These are phyloP conservation scores for Rhinoraja longicauda DNA, from an alignment of 2,797 vertebrate species.

Conservation along the genomic window DNA sequence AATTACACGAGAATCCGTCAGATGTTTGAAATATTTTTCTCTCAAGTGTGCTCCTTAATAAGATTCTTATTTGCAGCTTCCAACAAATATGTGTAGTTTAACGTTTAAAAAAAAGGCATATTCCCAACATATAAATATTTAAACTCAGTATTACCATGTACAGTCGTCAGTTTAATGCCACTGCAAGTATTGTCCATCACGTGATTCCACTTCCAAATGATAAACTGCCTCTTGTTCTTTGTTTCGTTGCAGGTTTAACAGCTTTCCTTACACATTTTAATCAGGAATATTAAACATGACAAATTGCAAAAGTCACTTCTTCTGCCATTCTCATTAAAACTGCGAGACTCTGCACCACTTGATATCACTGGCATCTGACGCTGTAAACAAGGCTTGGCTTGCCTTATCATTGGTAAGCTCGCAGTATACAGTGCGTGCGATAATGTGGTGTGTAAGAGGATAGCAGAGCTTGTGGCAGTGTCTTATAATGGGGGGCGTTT, in stretches of 20 bases:
- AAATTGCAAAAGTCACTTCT: constrained; percentile 16
- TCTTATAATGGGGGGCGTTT: background rate
- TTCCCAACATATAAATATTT: background rate
- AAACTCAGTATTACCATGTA: background rate
- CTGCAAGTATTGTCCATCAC: background rate
- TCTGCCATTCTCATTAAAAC: background rate
- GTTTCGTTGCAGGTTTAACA: background rate
- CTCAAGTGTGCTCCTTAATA: background rate
- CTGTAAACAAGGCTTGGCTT: background rate
- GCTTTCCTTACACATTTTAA: constrained; percentile 18
- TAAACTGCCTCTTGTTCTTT: background rate
- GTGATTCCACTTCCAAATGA: background rate
- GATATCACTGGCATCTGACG: background rate
- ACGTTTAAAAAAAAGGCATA: background rate
- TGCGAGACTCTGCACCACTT: background rate
- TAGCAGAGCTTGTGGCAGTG: background rate
- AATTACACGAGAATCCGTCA: background rate
- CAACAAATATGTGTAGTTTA: background rate
- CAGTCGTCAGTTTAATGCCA: background rate
- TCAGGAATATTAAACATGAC: background rate
- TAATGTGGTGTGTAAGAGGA: background rate
- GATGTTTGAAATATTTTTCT: background rate
- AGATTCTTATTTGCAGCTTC: background rate
- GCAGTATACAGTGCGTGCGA: background rate
- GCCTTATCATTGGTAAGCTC: background rate